Evolutionary conservation across 2,888 invertebrate species (phyloP).

Genomic region (Tetragonula carbonaria): DNA sequence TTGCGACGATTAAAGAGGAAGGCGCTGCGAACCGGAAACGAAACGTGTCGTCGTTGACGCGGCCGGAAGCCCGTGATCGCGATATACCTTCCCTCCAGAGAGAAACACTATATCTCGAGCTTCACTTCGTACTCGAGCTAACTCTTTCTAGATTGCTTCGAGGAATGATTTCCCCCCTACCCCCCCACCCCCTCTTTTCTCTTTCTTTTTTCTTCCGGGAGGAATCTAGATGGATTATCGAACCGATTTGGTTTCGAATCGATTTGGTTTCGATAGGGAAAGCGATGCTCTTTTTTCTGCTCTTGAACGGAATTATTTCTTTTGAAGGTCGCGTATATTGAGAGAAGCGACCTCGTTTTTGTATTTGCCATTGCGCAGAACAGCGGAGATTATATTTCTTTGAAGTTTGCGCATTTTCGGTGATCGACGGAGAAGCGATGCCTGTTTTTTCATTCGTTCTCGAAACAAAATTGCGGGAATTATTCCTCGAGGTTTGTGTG

Average conservation of each 20-base stretch:
- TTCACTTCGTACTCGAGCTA: background rate
- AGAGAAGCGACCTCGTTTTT: too few species aligned
- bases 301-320: too few species aligned
- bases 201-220: background rate
- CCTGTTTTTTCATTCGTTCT: too few species aligned
- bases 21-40: background rate
- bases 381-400: too few species aligned
- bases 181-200: too few species aligned
- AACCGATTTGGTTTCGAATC: background rate
- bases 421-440: too few species aligned
- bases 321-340: too few species aligned
- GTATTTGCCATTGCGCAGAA: too few species aligned
- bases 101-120: background rate
- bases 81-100: background rate
- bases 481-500: too few species aligned
- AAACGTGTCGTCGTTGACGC: background rate
- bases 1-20: background rate
- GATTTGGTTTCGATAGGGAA: background rate
- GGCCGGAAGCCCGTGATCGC: background rate
- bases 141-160: background rate
- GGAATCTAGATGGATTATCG: background rate
- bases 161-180: background rate
- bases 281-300: background rate
- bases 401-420: too few species aligned
- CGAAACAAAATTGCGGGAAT: too few species aligned